Conservation (phyloP, 2,888 invertebrate genomes). For the Ctenicera cuprea region DNA sequence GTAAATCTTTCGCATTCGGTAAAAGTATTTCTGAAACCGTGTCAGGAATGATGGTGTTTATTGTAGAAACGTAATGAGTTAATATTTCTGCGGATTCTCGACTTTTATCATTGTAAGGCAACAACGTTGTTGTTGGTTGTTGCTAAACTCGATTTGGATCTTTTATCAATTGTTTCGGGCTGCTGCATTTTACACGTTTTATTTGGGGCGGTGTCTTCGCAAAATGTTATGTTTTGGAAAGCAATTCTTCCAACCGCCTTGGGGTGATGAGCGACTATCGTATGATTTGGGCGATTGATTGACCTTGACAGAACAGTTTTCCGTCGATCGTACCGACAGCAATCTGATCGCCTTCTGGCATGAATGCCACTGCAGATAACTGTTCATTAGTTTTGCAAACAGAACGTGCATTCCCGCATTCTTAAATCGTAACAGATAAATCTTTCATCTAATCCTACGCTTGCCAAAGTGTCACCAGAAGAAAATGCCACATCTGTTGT, state of each 20-base stretch:
- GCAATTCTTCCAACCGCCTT: constrained; percentile 42
- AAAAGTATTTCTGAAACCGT: neutral
- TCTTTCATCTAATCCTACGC: constrained; percentile 55
- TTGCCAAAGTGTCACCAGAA: constrained; percentile 48
- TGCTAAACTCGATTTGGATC: neutral
- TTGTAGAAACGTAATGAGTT: neutral
- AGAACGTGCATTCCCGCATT: constrained; percentile 49
- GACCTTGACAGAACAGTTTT: constrained; percentile 58
- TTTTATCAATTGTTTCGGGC: neutral
- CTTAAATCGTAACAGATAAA: constrained; percentile 58
- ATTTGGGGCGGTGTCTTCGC: neutral
- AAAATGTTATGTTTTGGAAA: constrained; percentile 18
- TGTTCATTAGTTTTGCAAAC: constrained; percentile 51
- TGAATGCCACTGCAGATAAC: constrained; percentile 58
- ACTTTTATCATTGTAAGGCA: too few relatives aligned
- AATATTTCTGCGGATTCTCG: neutral
- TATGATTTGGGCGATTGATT: constrained; percentile 42
- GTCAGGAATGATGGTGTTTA: constrained; percentile 2
- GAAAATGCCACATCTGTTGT: constrained; percentile 57
- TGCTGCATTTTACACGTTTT: neutral
- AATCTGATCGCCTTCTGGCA: constrained; percentile 55
- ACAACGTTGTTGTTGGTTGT: neutral
- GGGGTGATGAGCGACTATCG: constrained; percentile 47
- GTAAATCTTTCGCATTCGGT: neutral
- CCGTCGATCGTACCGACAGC: constrained; percentile 59